Evolutionary conservation across 2,797 vertebrate genomes (phyloP).

Genomic region (Garrulus glandarius): DNA sequence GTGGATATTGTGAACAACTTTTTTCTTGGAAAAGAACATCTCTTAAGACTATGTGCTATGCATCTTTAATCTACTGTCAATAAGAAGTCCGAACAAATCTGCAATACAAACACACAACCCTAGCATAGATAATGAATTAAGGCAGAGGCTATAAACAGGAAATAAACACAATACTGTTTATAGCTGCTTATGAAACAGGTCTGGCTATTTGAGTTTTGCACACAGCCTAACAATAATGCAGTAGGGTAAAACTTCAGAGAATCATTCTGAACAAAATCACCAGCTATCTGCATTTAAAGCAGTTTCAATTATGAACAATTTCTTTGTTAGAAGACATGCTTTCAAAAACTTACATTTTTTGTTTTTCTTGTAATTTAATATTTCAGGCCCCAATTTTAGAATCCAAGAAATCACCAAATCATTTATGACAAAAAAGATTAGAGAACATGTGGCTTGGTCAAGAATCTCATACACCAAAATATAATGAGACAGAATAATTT

Average conservation of each 20-base stretch:
- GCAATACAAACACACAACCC: background rate
- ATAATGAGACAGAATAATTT: background rate
- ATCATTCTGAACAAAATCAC: background rate
- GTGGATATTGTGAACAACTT: background rate
- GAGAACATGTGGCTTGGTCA: background rate
- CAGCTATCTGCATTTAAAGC: background rate
- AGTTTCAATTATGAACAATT: background rate
- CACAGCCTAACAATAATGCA: background rate
- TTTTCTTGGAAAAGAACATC: background rate
- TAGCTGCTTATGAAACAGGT: background rate
- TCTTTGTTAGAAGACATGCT: background rate
- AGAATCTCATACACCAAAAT: background rate
- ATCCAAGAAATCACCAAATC: background rate
- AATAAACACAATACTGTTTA: constrained; percentile 3
- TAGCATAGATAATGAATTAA: constrained; percentile 7
- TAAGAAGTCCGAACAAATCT: background rate
- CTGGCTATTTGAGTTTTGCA: background rate
- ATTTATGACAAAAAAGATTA: background rate
- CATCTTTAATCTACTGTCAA: background rate
- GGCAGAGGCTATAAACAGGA: constrained; percentile 47
- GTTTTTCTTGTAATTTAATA: background rate
- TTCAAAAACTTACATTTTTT: background rate
- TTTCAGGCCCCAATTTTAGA: constrained; percentile 18
- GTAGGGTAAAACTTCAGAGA: background rate
- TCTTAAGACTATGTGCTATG: background rate